Evolutionary conservation across 1,140 invertebrate species (phyloP).

Genomic region (Cyclina sinensis): DNA sequence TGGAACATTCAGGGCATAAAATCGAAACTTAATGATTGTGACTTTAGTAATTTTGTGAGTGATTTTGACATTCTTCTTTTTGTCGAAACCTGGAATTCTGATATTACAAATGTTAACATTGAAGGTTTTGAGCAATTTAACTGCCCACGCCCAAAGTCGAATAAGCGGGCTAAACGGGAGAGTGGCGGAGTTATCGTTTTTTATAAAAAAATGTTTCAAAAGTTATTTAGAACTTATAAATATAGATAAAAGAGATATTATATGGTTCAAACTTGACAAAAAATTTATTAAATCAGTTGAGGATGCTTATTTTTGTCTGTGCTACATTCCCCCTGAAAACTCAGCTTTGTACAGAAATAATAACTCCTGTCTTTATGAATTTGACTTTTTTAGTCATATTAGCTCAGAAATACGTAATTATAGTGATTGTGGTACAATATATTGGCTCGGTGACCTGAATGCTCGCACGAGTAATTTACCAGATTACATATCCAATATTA

Average conservation of each 20-base stretch:
- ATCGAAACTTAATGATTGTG: constrained; percentile 12
- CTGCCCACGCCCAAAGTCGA: background rate
- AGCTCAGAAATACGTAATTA: constrained; percentile 13
- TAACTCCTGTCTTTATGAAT: constrained; percentile 12
- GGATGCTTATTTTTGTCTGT: constrained; percentile 20
- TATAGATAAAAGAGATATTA: constrained; percentile 5
- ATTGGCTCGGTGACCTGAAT: background rate
- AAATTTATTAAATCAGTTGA: background rate
- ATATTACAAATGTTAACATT: background rate
- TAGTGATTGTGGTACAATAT: background rate
- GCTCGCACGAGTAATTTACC: background rate
- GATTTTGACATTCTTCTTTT: constrained; percentile 15
- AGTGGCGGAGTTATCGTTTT: constrained; percentile 52
- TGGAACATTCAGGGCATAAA: constrained; percentile 21
- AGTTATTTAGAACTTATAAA: background rate
- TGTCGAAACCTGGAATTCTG: background rate
- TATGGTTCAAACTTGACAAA: constrained; percentile 13
- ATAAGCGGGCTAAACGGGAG: background rate
- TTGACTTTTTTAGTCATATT: background rate
- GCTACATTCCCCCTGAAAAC: constrained; percentile 26
- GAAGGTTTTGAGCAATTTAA: background rate
- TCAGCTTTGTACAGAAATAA: constrained; percentile 12
- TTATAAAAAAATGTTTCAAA: constrained; percentile 7
- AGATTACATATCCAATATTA: background rate
- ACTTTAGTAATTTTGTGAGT: constrained; percentile 40